phyloP scores from a whole-genome alignment of 2,888 invertebrate species.

The Papilio demoleus region DNA sequence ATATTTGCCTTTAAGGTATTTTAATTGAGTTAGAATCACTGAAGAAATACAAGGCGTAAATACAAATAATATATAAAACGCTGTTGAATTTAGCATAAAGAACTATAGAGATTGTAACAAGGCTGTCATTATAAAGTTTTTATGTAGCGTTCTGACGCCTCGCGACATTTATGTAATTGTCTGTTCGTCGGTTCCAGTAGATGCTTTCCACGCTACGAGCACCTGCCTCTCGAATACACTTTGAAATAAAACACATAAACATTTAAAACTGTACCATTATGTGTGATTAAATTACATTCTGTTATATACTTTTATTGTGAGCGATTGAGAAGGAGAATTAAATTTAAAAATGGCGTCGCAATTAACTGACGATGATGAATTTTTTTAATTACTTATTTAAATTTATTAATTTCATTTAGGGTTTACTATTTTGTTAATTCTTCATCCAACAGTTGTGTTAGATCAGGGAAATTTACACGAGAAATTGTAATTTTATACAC shows the following conservation, averaged over 20 bases:
- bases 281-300: conserved; percentile 35
- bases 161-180: conserved; percentile 70
- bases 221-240: conserved; percentile 54
- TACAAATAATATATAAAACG: background rate
- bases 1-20: too few relatives aligned
- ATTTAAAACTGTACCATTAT: conserved; percentile 34
- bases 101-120: conserved; percentile 44
- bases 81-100: conserved; percentile 38
- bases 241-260: conserved; percentile 28
- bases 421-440: too few relatives aligned
- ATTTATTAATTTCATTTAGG: too few relatives aligned
- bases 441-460: too few relatives aligned
- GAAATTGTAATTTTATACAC: too few relatives aligned
- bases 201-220: conserved; percentile 44
- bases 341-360: conserved; percentile 12
- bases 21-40: too few relatives aligned
- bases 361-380: too few relatives aligned
- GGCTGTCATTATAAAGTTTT: conserved; percentile 49
- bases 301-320: conserved; percentile 8
- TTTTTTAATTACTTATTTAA: too few relatives aligned
- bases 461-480: too few relatives aligned
- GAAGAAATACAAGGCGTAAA: background rate
- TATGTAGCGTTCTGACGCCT: conserved; percentile 59
- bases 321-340: background rate
- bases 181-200: conserved; percentile 46